Evolutionary conservation across 2,113 vertebrate species (phyloP).

Genomic region (Natator depressus): DNA sequence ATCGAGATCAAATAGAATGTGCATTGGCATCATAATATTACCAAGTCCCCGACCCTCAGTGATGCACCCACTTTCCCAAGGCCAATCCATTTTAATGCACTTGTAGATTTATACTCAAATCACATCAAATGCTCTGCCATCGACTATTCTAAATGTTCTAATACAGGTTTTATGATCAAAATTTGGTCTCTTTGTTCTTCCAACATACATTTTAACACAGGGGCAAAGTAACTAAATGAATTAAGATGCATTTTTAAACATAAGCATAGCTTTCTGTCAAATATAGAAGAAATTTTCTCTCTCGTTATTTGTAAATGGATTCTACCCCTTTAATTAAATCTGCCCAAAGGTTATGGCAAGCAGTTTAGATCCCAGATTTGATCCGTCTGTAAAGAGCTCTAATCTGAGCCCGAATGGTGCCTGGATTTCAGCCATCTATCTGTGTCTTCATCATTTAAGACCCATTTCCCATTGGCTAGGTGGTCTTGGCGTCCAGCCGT

Average conservation of each 20-base stretch:
- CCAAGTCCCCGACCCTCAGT: slow-evolving; percentile 38
- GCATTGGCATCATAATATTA: slow-evolving; percentile 29
- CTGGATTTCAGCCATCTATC: fast-evolving
- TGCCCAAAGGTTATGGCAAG: background rate
- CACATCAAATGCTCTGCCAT: slow-evolving; percentile 60
- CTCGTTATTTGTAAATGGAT: background rate
- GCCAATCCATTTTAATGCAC: slow-evolving; percentile 65
- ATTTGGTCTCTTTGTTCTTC: slow-evolving; percentile 26
- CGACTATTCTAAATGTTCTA: slow-evolving; percentile 37
- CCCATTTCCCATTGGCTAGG: fast-evolving
- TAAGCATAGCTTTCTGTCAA: background rate
- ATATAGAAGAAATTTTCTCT: background rate
- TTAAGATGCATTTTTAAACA: background rate
- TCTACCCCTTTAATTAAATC: fast-evolving
- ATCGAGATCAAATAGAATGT: slow-evolving; percentile 72
- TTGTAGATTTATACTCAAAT: slow-evolving; percentile 60
- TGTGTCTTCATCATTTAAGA: fast-evolving
- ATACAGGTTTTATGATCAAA: slow-evolving; percentile 26
- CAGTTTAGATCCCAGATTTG: fast-evolving
- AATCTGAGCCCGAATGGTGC: fast-evolving
- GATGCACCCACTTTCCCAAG: slow-evolving; percentile 40
- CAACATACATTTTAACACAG: background rate
- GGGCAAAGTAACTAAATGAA: background rate
- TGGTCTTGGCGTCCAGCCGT: background rate
- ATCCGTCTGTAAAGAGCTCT: background rate